Conservation (phyloP, 2,888 invertebrate genomes). For the Leptopterna dolabrata region DNA sequence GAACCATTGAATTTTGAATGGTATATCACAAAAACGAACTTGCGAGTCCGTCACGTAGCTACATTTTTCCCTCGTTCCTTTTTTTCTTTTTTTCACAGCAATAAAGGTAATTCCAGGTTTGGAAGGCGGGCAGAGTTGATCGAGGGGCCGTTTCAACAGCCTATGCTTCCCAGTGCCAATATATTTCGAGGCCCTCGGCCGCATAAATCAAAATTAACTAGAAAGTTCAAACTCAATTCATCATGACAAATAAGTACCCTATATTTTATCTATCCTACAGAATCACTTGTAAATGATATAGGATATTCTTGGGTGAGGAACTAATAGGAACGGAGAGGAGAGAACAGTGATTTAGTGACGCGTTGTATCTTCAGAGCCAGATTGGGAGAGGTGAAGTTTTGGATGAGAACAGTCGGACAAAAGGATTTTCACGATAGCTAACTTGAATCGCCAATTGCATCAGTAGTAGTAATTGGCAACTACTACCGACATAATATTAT, state of each 20-base stretch:
- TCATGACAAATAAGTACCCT: neutral
- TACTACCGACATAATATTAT: no score
- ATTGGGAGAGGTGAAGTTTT: neutral
- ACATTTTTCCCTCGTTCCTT: neutral
- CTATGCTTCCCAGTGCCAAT: neutral
- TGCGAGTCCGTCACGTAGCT: neutral
- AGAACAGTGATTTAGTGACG: neutral
- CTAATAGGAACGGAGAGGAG: neutral
- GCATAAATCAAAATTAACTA: neutral
- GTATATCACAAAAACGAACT: neutral
- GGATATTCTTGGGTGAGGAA: neutral
- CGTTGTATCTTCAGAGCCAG: neutral
- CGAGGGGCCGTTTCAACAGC: neutral
- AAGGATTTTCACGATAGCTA: no score
- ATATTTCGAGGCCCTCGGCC: neutral
- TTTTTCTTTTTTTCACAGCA: neutral
- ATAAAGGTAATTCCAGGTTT: neutral
- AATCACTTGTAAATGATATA: constrained; percentile 7
- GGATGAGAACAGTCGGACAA: neutral
- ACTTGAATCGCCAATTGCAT: no score
- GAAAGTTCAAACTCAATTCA: neutral
- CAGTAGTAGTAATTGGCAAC: no score
- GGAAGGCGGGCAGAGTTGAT: neutral
- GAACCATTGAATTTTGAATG: no score
- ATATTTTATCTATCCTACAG: neutral